Evolutionary conservation across 2,113 vertebrate species (phyloP).

Genomic region (Gambusia affinis): DNA sequence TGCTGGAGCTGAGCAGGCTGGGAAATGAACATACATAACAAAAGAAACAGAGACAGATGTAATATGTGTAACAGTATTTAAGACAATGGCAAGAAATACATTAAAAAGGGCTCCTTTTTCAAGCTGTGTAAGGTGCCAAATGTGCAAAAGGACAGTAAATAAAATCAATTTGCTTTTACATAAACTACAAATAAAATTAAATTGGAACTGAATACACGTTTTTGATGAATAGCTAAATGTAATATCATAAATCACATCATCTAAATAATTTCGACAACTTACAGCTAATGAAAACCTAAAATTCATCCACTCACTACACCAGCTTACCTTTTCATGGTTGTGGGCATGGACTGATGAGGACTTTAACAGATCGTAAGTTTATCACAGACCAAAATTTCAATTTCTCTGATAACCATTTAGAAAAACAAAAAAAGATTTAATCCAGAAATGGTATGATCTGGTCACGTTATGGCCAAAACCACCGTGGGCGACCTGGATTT

Average conservation of each 20-base stretch:
- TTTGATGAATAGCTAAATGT: neutral
- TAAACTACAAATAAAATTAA: neutral
- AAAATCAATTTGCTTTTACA: neutral
- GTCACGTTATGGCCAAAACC: neutral
- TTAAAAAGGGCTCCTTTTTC: neutral
- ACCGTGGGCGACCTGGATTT: neutral
- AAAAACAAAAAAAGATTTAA: neutral
- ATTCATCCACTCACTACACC: neutral
- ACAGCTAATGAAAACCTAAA: neutral
- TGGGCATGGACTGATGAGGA: neutral
- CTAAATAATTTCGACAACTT: neutral
- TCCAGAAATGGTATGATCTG: neutral
- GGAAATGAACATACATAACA: slow-evolving; percentile 25
- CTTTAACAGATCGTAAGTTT: neutral
- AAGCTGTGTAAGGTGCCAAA: neutral
- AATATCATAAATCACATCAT: neutral
- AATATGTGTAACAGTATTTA: slow-evolving; percentile 50
- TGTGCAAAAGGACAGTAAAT: neutral
- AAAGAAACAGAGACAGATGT: slow-evolving; percentile 9
- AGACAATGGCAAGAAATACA: slow-evolving; percentile 16
- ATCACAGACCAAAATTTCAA: neutral
- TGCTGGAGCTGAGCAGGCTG: slow-evolving; percentile 25
- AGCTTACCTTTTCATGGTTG: neutral
- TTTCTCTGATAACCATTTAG: neutral
- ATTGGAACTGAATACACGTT: neutral